A percentile compares a stretch with the other conserved stretches of the same genome.
Conservation (phyloP, 2,888 invertebrate genomes). For the Eueremaeus valkanovi region DNA sequence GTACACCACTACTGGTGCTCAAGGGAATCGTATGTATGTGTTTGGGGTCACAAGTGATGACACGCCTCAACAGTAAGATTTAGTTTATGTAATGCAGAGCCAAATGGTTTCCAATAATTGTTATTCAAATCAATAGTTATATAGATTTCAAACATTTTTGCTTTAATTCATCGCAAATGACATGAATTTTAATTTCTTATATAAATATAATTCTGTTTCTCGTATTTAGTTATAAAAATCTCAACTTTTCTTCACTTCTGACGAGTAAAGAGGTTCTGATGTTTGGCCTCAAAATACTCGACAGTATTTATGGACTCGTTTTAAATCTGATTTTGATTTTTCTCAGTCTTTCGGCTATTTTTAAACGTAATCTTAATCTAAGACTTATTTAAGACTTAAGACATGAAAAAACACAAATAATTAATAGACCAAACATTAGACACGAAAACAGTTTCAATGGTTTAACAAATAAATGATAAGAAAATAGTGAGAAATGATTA, state of each 20-base stretch:
- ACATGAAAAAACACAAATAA: too few species aligned
- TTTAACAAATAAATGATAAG: too few species aligned
- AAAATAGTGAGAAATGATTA: too few species aligned
- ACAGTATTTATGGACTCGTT: slow-evolving; percentile 14
- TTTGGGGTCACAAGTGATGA: slow-evolving; percentile 12
- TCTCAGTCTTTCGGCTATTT: background rate
- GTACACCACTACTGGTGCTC: background rate
- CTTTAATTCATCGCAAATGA: background rate
- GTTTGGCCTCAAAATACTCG: background rate
- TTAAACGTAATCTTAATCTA: background rate
- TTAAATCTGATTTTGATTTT: too few species aligned
- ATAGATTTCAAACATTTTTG: background rate
- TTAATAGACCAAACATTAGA: too few species aligned
- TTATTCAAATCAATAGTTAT: slow-evolving; percentile 19
- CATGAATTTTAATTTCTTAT: background rate
- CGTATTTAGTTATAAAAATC: background rate
- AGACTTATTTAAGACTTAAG: too few species aligned
- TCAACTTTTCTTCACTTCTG: background rate
- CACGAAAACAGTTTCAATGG: too few species aligned
- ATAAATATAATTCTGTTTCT: background rate
- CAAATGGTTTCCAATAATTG: background rate
- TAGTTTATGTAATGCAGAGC: background rate
- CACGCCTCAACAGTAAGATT: slow-evolving; percentile 1
- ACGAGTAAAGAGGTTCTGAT: background rate
- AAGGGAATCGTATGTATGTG: background rate